Evolutionary conservation across 2,113 vertebrate genomes (phyloP).

Genomic region (Rhea pennata): DNA sequence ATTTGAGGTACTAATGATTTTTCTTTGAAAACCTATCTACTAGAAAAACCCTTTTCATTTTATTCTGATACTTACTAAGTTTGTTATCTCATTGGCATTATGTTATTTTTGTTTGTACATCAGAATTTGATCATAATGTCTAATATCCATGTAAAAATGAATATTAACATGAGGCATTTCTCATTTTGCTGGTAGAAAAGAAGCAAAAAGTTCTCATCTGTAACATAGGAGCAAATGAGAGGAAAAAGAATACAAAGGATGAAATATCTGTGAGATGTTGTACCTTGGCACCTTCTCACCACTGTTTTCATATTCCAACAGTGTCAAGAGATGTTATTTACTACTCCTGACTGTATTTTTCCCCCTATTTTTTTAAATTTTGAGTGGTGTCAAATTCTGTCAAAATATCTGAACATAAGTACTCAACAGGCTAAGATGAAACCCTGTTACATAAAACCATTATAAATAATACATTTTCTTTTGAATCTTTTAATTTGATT

Average conservation of each 20-base stretch:
- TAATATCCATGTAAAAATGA: background rate
- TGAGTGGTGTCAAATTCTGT: background rate
- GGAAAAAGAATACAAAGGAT: background rate
- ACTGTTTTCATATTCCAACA: background rate
- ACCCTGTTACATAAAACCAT: slow-evolving; percentile 33
- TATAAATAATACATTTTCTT: slow-evolving; percentile 43
- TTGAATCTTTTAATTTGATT: slow-evolving; percentile 57
- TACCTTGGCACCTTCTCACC: background rate
- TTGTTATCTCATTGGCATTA: background rate
- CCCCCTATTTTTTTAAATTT: background rate
- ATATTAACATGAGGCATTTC: background rate
- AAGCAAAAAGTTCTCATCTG: background rate
- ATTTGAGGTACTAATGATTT: background rate
- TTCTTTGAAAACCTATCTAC: background rate
- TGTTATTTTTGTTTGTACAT: background rate
- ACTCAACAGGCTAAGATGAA: background rate
- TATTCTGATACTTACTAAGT: background rate
- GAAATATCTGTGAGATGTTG: background rate
- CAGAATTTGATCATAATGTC: background rate
- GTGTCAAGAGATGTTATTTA: background rate
- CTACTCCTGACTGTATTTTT: background rate
- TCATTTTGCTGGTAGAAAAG: background rate
- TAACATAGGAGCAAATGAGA: background rate
- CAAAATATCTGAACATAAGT: background rate
- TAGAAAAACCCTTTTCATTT: background rate